phyloP scores from a whole-genome alignment of 2,888 invertebrate genomes.

The Drosophila macrospina region DNA sequence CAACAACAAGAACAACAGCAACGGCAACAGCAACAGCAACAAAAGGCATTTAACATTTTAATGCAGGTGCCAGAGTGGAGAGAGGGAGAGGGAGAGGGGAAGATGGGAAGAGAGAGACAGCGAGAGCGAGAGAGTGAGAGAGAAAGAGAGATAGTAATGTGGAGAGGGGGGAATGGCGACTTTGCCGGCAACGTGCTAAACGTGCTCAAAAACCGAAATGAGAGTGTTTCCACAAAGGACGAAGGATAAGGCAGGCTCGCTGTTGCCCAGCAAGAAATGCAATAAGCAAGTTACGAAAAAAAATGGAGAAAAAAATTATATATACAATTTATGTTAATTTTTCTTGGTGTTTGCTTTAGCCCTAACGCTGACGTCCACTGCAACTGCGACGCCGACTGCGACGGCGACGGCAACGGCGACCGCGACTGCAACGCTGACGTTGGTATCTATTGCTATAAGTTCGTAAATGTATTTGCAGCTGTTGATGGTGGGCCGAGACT shows the following conservation, averaged over 20 bases:
- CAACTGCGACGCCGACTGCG: neutral
- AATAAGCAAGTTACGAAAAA: slow-evolving; percentile 48
- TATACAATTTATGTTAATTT: slow-evolving; percentile 81
- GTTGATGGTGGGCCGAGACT: slow-evolving; percentile 20
- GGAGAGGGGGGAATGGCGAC: slow-evolving; percentile 15
- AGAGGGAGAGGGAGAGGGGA: slow-evolving; percentile 20
- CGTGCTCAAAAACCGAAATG: slow-evolving; percentile 82
- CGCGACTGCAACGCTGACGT: slow-evolving; percentile 8
- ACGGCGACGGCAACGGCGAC: neutral
- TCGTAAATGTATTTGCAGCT: slow-evolving; percentile 15
- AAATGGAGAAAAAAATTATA: slow-evolving; percentile 23
- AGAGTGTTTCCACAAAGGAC: slow-evolving; percentile 64
- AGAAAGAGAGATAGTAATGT: neutral
- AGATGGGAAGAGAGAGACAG: slow-evolving; percentile 13
- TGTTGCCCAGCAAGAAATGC: slow-evolving; percentile 58
- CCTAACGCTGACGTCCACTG: slow-evolving; percentile 17
- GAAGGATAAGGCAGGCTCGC: slow-evolving; percentile 59
- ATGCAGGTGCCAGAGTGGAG: slow-evolving; percentile 63
- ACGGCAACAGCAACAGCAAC: slow-evolving; percentile 47
- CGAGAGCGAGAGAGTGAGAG: too few relatives aligned
- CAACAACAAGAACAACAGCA: slow-evolving; percentile 50
- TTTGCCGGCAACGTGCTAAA: slow-evolving; percentile 77
- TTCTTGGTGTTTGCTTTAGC: slow-evolving; percentile 75
- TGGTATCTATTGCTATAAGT: slow-evolving; percentile 32
- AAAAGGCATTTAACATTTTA: slow-evolving; percentile 77